phyloP scores from a whole-genome alignment of 2,888 invertebrate species.

The Conchocele bisecta region DNA sequence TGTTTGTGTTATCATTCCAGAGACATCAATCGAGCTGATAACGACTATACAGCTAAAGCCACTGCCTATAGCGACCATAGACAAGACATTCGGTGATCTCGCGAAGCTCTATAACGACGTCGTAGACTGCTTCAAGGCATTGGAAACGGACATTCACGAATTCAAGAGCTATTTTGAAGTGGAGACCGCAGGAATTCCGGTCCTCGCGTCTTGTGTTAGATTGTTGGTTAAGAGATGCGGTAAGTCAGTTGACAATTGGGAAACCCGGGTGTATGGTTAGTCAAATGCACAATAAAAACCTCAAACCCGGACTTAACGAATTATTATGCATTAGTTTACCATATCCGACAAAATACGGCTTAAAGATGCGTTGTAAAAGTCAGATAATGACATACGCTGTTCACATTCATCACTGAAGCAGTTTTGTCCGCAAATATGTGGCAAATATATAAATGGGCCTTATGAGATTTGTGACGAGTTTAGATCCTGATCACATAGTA shows the following conservation, averaged over 20 bases:
- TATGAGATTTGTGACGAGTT: too few relatives aligned
- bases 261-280: too few relatives aligned
- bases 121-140: slow-evolving; percentile 59
- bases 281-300: too few relatives aligned
- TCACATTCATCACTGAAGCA: too few relatives aligned
- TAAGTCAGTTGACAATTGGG: too few relatives aligned
- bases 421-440: too few relatives aligned
- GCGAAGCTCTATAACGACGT: slow-evolving; percentile 70
- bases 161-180: slow-evolving; percentile 68
- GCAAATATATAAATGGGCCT: too few relatives aligned
- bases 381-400: too few relatives aligned
- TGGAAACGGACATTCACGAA: slow-evolving; percentile 61
- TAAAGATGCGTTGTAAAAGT: not conserved
- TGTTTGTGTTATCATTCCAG: too few relatives aligned
- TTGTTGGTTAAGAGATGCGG: slow-evolving; percentile 67
- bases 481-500: too few relatives aligned
- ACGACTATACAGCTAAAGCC: slow-evolving; percentile 49
- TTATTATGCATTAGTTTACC: too few relatives aligned
- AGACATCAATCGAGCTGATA: slow-evolving; percentile 64
- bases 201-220: slow-evolving; percentile 62
- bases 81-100: slow-evolving; percentile 73
- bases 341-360: not conserved
- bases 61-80: slow-evolving; percentile 56
- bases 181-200: slow-evolving; percentile 69
- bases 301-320: too few relatives aligned